A percentile compares a stretch with the other conserved stretches of the same genome.
Conservation (phyloP, 2,797 vertebrate species). For the Psittacula echo region DNA sequence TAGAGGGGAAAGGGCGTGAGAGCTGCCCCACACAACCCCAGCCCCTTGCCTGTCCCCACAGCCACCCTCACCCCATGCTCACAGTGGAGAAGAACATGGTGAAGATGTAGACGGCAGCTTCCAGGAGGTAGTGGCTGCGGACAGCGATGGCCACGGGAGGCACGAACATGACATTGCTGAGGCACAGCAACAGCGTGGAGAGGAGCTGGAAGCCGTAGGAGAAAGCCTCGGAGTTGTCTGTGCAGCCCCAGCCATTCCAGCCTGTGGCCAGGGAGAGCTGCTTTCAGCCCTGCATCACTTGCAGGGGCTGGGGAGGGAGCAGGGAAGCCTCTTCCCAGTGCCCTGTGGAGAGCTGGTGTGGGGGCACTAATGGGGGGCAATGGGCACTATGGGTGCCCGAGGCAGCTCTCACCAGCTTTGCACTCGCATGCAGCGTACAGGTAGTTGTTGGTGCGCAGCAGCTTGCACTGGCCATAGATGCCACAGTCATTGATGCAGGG, state of each 20-base stretch:
- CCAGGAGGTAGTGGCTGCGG: constrained; percentile 92
- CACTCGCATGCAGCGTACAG: constrained; percentile 97
- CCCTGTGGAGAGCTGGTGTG: background rate
- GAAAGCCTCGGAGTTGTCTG: constrained; percentile 92
- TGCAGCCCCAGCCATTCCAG: constrained; percentile 98
- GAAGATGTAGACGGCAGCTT: constrained; percentile 96
- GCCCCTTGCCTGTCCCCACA: rapidly evolving
- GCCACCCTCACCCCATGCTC: constrained; percentile 1
- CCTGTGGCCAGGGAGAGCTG: constrained; percentile 74
- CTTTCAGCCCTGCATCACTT: background rate
- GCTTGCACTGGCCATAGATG: constrained; percentile 96
- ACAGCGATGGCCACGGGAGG: constrained; percentile 94
- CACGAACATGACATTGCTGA: constrained; percentile 98
- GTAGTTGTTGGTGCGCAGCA: constrained; percentile 97
- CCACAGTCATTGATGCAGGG: constrained; percentile 98
- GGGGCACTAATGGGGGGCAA: background rate
- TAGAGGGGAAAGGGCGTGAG: background rate
- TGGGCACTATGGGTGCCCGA: background rate
- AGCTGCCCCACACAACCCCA: background rate
- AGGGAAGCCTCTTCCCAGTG: background rate
- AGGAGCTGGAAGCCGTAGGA: constrained; percentile 97
- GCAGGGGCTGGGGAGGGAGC: background rate
- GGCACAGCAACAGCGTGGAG: constrained; percentile 93
- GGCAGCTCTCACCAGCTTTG: constrained; percentile 90
- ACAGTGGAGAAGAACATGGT: constrained; percentile 99